A percentile compares a stretch with the other conserved stretches of the same genome.
These are phyloP conservation scores for Callionymus lyra DNA, from an alignment of 2,113 vertebrate species.

Conservation along the genomic window DNA sequence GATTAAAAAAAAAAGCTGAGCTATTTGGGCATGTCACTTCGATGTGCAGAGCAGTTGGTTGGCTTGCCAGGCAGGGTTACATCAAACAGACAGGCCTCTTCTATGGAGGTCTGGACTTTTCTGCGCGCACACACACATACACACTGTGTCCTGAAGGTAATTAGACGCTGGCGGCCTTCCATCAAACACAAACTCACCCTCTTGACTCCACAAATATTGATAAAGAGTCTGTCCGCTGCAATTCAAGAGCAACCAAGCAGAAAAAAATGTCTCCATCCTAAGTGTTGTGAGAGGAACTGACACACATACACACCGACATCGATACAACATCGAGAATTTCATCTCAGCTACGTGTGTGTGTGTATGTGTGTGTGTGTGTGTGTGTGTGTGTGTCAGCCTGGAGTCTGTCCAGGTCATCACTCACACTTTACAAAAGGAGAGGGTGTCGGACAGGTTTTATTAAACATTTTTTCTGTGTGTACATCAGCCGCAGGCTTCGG, in stretches of 20 bases:
- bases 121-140: constrained; percentile 10
- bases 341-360: neutral
- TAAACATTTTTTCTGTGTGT: constrained; percentile 40
- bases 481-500: constrained; percentile 50
- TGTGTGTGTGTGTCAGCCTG: constrained; percentile 31
- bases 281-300: neutral
- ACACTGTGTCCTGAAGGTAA: constrained; percentile 38
- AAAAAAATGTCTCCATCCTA: constrained; percentile 21
- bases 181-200: constrained; percentile 47
- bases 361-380: too few species aligned
- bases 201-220: constrained; percentile 54
- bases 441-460: constrained; percentile 65
- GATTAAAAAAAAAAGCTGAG: constrained; percentile 43
- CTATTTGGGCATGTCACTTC: constrained; percentile 50
- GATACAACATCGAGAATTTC: neutral
- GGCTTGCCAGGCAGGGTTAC: constrained; percentile 50
- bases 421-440: constrained; percentile 59
- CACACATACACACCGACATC: constrained; percentile 1
- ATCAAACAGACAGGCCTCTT: constrained; percentile 52
- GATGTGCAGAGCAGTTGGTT: constrained; percentile 52
- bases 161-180: constrained; percentile 41
- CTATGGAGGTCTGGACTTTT: constrained; percentile 42
- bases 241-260: constrained; percentile 29
- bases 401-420: constrained; percentile 55
- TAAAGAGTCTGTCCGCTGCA: constrained; percentile 29